Evolutionary conservation across 1,140 invertebrate genomes (phyloP), one percentile per base, ranked within the genome.

Genomic region (Nixonia krombeini): DNA sequence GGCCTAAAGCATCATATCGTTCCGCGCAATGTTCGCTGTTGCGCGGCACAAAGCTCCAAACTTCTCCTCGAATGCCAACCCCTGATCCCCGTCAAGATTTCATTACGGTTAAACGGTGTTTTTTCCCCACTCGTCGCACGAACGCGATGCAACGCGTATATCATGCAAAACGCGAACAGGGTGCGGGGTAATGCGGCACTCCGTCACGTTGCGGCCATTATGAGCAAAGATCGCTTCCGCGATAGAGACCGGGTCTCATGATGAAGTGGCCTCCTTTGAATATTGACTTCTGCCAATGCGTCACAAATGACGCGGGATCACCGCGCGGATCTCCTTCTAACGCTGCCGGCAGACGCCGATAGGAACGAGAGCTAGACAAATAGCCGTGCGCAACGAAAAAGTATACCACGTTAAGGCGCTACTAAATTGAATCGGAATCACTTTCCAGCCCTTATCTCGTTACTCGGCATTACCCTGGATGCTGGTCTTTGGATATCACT

Each of bases 191-290:
- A 56, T 52, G 46, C 45, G 26, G 40, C 42, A 61, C 66, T 63
- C 66, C 66, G 75, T 79, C 76, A 77, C 75, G 75, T 77, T 77
- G 37, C 47, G 57, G 52, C 73, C 69, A 77, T 78, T 79, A 78
- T 51, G 50, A 65, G 45, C 58, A 63, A 33, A 73, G 70, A 73
- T 73, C 58, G 44, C 65, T 72, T 66, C 65, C 70, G 47, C 55
- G 74, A 74, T 71, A 72, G 64, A 37, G 35, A 33, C 31, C 45
- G 56, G 51, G 28, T 40, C 50, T 62, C 49, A 58, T 62, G 74
- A 69, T 57, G 68, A 70, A 73, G 67, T 49, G 47, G 44, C 68
- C 59, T 65, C 64, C 59, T 73, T 69, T 63, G 68, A 74, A 73
- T 74, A 71, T 73, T 67, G 70, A 73, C 68, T 71, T 58, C 35